Evolutionary conservation across 2,888 invertebrate species (phyloP), one percentile per base, ranked within the genome.

Genomic region (Molorchus minor): DNA sequence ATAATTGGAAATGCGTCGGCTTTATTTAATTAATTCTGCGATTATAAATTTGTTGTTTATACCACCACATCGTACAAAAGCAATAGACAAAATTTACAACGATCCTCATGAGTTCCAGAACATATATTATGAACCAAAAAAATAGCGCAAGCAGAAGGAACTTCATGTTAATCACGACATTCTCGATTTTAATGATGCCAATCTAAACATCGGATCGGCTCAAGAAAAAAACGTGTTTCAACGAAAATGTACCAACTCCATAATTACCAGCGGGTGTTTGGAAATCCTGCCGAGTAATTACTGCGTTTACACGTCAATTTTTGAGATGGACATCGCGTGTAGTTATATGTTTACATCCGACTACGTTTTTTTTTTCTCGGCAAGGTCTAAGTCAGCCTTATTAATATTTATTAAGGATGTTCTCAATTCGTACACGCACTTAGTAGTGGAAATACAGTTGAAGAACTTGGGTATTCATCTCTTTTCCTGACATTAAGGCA

Each of bases 231-330:
- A 36, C 49, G 36, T 20, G 49, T 49, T 49, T 49, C 2, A 21
- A 12, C 33, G 35, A 46, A 46, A 46, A 46, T 25, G n/a, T 20
- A 41, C 8, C 10, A 41, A 41, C 41, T 12, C 20, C 12, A 20
- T 41, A 41, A 41, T 41, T 41, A 20, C 41, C 20, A 17, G 16
- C 20, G 19, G 8, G 41, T 17, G 41, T 41, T 41, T 41, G 41
- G 20, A 20, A 20, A 41, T 20, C 2, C 20, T 41, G 20, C 21
- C n/a, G 12, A n/a, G 12, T 41, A 41, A 41, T 41, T 41, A 41
- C 13, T 20, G 21, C 19, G n/a, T 21, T 20, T 12, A 41, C 12
- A 20, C 12, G 21, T 41, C 41, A 41, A 12, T 41, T 41, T 41
- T 20, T 21, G 19, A 41, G 41, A 41, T 41, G 10, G 41, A 10